Evolutionary conservation across 2,888 invertebrate genomes (phyloP), one percentile per base, ranked within the genome.

Genomic region (Ptychoptera albimana): DNA sequence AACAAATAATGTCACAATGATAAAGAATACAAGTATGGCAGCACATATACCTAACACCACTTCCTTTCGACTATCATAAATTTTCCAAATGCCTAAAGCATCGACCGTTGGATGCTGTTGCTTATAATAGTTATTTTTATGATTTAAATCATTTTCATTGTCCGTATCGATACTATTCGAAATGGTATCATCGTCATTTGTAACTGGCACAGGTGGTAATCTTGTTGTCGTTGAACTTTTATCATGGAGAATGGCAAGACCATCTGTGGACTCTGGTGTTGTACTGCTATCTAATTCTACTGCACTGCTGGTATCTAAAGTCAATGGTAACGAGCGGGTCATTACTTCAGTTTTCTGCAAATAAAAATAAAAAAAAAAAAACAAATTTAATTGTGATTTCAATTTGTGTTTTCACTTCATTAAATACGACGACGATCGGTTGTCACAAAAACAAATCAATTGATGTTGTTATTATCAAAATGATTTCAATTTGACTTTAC

Each of bases 311-410:
- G 64, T 65, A 47, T 65, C 60, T 50, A 65, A 63, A 36, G 57
- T 57, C 4, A 65, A 53, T 30, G 63, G 64, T 39, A 59, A 52
- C 31, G 63, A 61, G 39, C 60, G 58, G 13, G 60, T 60, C 61
- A 60, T 61, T 48, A 55, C 49, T n/a, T 61, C 62, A 37, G 60
- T 62, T 23, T 59, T 50, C 60, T 64, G 51, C 10, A 51, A 50
- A 23, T 43, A 38, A 8, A 38, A 44, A 32, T 42, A 48, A 42
- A 36, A 32, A 44, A 8, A 43, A 12, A 30, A 37, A 29, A n/a
- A n/a, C n/a, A n/a, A n/a, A n/a, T n/a, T n/a, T n/a, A n/a, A n/a
- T n/a, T n/a, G n/a, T n/a, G n/a, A n/a, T n/a, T n/a, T n/a, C n/a
- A n/a, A n/a, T n/a, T n/a, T n/a, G n/a, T n/a, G n/a, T n/a, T n/a